Percentiles rank a stretch among this genome's conserved stretches.
phyloP scores from a whole-genome alignment of 2,888 invertebrate species.

The Octodonta nipae region DNA sequence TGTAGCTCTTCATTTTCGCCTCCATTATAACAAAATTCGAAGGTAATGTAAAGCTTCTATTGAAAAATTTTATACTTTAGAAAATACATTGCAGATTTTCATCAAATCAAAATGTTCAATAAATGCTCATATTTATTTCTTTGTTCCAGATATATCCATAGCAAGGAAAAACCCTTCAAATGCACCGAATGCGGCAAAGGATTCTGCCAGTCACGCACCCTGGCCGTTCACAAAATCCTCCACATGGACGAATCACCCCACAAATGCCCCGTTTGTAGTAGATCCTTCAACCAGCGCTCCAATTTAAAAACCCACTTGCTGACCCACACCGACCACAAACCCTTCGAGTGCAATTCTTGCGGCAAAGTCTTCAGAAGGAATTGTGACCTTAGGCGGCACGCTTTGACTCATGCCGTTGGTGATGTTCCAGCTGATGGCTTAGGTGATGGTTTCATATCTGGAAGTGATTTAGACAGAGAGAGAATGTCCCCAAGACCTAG shows the following conservation, averaged over 20 bases:
- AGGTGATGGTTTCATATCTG: slow-evolving; percentile 30
- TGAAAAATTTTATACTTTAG: too few relatives aligned
- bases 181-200: slow-evolving; percentile 95
- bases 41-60: too few relatives aligned
- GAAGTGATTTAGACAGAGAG: slow-evolving; percentile 35
- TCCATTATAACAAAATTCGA: too few relatives aligned
- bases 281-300: slow-evolving; percentile 84
- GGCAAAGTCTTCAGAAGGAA: slow-evolving; percentile 46
- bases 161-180: slow-evolving; percentile 96
- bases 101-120: too few relatives aligned
- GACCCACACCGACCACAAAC: slow-evolving; percentile 61
- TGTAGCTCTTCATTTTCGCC: too few relatives aligned
- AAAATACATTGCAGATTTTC: too few relatives aligned
- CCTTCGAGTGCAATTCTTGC: slow-evolving; percentile 31
- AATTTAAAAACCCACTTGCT: slow-evolving; percentile 82
- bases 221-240: slow-evolving; percentile 89
- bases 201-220: slow-evolving; percentile 91
- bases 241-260: slow-evolving; percentile 90
- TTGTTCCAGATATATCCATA: slow-evolving; percentile 77
- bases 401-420: slow-evolving; percentile 79
- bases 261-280: slow-evolving; percentile 79
- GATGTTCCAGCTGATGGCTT: slow-evolving; percentile 63
- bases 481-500: slow-evolving; percentile 28
- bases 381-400: slow-evolving; percentile 80
- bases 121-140: too few relatives aligned